Evolutionary conservation across 2,888 invertebrate genomes (phyloP), one percentile per base, ranked within the genome.

Genomic region (Papilio protenor): DNA sequence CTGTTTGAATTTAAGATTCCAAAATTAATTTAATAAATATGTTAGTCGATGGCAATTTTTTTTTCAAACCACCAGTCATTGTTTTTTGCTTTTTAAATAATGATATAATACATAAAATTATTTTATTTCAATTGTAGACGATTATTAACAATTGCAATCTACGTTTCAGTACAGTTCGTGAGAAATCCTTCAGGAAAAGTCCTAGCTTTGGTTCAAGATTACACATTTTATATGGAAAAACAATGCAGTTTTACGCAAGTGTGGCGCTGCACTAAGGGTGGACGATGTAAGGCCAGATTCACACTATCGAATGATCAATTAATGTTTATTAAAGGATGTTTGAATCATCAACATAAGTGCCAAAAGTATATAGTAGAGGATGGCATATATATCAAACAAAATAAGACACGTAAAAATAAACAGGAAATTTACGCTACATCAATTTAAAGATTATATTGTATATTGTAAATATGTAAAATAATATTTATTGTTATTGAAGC

Each of bases 191-290:
- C 61, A 1, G 87, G 87, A 0, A 85, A 84, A 57, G 82, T 85
- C 47, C 47, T 89, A 21, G 83, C 85, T 0, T 77, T 88, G 55
- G 76, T 87, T 1, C 81, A 87, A n/a, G 85, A 84, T 0, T 88
- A 83, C 76, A 86, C 86, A 0, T 89, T 86, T 77, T 87, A 86
- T 78, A 76, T 81, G 47, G 81, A 85, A 47, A 84, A 80, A 71
- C 80, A 80, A 0, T 79, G 80, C 33, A 79, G 76, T 11, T 82
- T 81, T n/a, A 85, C 83, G 0, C 81, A 84, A 55, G 76, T 80
- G 21, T 85, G 83, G 83, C 78, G 83, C 14, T 86, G 85, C 66
- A 82, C 83, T n/a, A 82, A 79, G 27, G 81, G 80, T 6, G 76
- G 80, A 1, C n/a, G 23, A 1, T 81, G 81, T 74, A 79, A 74